Percentiles rank a stretch among this genome's conserved stretches.
Evolutionary conservation across 2,797 vertebrate species (phyloP).

Genomic region (Mormyrops boulengeri): DNA sequence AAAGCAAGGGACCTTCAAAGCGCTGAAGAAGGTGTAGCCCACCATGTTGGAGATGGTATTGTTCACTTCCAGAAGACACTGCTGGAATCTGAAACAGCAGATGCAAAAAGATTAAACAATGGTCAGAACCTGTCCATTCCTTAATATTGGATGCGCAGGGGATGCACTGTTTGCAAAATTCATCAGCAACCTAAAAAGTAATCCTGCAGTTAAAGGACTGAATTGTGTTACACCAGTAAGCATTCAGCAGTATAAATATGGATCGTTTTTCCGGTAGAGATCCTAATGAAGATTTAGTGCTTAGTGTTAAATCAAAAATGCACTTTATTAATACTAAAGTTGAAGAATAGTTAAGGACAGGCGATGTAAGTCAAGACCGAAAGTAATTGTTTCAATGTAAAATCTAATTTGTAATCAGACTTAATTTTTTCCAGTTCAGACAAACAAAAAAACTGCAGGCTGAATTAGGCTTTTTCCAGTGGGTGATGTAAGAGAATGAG

Average conservation of each 20-base stretch:
- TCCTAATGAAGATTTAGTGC: not conserved
- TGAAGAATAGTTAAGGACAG: not conserved
- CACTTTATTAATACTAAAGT: not conserved
- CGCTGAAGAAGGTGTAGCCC: constrained; percentile 75
- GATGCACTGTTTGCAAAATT: not conserved
- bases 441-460: not conserved
- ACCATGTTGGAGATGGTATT: constrained; percentile 70
- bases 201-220: not conserved
- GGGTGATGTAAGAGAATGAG: not conserved
- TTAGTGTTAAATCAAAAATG: not conserved
- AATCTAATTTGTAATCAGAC: not conserved
- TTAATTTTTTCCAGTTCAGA: not conserved
- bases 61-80: constrained; percentile 60
- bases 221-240: not conserved
- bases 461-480: not conserved
- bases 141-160: not conserved
- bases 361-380: not conserved
- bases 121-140: not conserved
- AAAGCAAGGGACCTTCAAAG: constrained; percentile 80
- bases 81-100: constrained; percentile 60
- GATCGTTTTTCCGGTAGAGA: not conserved
- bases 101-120: not conserved
- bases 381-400: not conserved
- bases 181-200: not conserved
- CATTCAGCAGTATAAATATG: not conserved